Percentiles rank a stretch among this genome's conserved stretches.
Conservation (phyloP, 2,113 vertebrate genomes). For the Ploceus nigricollis region DNA sequence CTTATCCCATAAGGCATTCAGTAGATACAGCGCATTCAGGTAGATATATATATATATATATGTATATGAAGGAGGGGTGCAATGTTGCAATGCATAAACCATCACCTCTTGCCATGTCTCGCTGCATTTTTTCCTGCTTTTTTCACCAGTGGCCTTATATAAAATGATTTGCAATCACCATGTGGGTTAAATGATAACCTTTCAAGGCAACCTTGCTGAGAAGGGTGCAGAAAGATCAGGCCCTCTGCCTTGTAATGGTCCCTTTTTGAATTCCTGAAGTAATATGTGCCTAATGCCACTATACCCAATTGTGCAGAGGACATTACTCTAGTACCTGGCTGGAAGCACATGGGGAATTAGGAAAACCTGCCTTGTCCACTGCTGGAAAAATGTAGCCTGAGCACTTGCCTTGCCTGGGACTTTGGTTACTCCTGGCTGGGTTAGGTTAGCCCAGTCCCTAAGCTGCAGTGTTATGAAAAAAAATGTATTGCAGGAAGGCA, state of each 20-base stretch:
- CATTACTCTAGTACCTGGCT: background rate
- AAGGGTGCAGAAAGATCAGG: background rate
- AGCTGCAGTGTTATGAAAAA: background rate
- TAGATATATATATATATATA: background rate
- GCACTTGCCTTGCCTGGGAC: background rate
- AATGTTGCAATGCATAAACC: background rate
- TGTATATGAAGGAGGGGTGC: background rate
- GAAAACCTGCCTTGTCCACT: background rate
- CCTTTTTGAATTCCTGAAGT: background rate
- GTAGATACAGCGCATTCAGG: background rate
- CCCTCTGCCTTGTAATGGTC: background rate
- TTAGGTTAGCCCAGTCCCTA: background rate
- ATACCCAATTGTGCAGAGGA: rapidly evolving
- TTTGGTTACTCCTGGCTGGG: background rate
- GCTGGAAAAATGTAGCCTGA: background rate
- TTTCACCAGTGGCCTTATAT: background rate
- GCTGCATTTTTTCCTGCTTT: background rate
- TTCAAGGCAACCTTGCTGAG: background rate
- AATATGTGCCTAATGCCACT: background rate
- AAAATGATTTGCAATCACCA: background rate
- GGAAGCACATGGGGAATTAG: background rate
- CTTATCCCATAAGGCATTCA: background rate
- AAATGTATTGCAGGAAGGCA: background rate
- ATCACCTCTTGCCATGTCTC: background rate
- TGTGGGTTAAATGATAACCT: background rate